Base-by-base conservation (phyloP, 2,797 vertebrate genomes). In the Sebastes aleutianus region DNA sequence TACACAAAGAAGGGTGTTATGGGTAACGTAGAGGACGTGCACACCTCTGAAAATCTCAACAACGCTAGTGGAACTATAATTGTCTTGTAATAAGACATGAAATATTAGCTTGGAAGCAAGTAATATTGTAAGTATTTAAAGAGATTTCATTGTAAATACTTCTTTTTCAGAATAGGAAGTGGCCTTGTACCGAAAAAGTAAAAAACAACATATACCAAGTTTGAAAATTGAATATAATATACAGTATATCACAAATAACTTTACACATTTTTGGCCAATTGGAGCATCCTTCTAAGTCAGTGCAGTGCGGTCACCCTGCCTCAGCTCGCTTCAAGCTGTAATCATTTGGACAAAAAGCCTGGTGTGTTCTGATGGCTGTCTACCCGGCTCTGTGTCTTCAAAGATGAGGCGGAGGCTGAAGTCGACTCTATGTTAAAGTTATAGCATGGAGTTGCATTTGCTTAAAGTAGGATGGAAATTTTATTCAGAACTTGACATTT, bases 401-500 rank as follows among this genome's bases (percentile, higher is more conserved):
- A 16, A 77, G 61, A 70, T 9, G 36, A 80, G 36, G 6, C 59
- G 18, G 20, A 36, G 50, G n/a, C 31, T 61, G 5, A 43, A 32
- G 10, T 47, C n/a, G 12, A 65, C 39, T 68, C 22, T 29, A 2
- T 27, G 8, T 57, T 66, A 8, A 70, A 36, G 0, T 18, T 10
- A 10, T 8, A 36, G 16, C n/a, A 53, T 24, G n/a, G 12, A 62
- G 31, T 43, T 63, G 7, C 26, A n/a, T 72, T 62, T 65, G 11
- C 29, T 76, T 2, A 62, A 67, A 63, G 31, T 3, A 43, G 29
- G 63, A 47, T 47, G 43, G 34, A 26, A 18, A 20, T 79, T 50
- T 63, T 50, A 66, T 76, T 76, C 58, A 73, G 24, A 72, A 16
- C 14, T 36, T 77, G 56, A 82, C 69, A 77, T 82, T 85, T 66